Conservation (phyloP, 2,113 vertebrate species). For the Philantomba maxwellii region DNA sequence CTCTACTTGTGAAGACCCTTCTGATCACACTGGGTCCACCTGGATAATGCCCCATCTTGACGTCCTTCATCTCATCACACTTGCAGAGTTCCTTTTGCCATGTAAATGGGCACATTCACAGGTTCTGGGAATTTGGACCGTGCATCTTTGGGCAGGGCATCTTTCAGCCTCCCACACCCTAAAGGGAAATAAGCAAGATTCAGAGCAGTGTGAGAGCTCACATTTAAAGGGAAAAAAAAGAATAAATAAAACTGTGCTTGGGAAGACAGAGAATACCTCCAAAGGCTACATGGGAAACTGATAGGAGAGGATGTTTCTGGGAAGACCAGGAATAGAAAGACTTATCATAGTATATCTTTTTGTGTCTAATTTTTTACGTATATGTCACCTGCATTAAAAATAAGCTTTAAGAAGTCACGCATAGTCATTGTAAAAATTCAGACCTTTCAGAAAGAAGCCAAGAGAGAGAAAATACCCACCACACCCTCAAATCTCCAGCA, state of each 20-base stretch:
- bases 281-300: neutral
- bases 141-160: neutral
- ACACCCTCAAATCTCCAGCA: neutral
- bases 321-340: neutral
- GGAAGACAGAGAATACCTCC: neutral
- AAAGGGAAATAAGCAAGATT: neutral
- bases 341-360: neutral
- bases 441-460: neutral
- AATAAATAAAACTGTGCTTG: neutral
- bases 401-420: conserved; percentile 23
- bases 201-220: neutral
- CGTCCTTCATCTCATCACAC: neutral
- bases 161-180: neutral
- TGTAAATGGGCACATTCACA: neutral
- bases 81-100: neutral
- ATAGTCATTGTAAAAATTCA: conserved; percentile 9
- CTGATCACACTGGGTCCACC: neutral
- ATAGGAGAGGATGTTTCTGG: neutral
- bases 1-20: neutral
- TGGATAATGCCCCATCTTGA: neutral
- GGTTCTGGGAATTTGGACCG: neutral
- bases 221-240: neutral
- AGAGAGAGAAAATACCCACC: neutral
- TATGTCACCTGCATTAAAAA: conserved; percentile 28
- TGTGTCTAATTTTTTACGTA: conserved; percentile 1